Conservation (phyloP, 2,113 vertebrate genomes). For the Oncorhynchus kisutch region DNA sequence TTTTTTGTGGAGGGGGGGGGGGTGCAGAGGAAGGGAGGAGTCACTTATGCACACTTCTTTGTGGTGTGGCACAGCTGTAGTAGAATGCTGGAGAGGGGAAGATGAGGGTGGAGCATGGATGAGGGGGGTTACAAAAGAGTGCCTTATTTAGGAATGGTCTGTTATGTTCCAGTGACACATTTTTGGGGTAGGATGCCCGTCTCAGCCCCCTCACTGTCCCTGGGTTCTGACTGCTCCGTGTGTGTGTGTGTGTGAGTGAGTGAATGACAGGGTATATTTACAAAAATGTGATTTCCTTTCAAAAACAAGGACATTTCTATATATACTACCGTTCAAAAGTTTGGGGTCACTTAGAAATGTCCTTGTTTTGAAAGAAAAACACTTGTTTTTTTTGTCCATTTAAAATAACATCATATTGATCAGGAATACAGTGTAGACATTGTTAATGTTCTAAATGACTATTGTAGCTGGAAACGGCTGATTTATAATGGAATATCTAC, state of each 20-base stretch:
- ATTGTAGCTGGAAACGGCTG: too few relatives aligned
- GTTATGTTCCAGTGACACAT: not conserved
- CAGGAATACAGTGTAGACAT: too few relatives aligned
- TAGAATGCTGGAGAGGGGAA: conserved; percentile 26
- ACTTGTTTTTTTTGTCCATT: too few relatives aligned
- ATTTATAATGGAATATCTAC: too few relatives aligned
- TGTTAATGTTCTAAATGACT: too few relatives aligned
- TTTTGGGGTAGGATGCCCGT: not conserved
- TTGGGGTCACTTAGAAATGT: too few relatives aligned
- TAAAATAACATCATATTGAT: too few relatives aligned
- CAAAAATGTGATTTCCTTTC: too few relatives aligned
- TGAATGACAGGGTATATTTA: not conserved
- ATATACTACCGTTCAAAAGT: too few relatives aligned
- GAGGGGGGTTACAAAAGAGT: conserved; percentile 46
- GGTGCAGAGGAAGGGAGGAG: conserved; percentile 56
- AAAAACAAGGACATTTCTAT: too few relatives aligned
- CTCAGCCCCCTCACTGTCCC: not conserved
- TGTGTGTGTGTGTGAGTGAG: conserved; percentile 15
- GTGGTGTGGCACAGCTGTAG: conserved; percentile 69
- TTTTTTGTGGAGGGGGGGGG: conserved; percentile 61
- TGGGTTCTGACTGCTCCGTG: not conserved
- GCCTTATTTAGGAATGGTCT: conserved; percentile 39
- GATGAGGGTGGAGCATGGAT: not conserved
- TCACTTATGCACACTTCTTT: conserved; percentile 54
- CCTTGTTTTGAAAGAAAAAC: too few relatives aligned